Conservation (phyloP, 2,888 invertebrate species). For the Euzophera pinguis region DNA sequence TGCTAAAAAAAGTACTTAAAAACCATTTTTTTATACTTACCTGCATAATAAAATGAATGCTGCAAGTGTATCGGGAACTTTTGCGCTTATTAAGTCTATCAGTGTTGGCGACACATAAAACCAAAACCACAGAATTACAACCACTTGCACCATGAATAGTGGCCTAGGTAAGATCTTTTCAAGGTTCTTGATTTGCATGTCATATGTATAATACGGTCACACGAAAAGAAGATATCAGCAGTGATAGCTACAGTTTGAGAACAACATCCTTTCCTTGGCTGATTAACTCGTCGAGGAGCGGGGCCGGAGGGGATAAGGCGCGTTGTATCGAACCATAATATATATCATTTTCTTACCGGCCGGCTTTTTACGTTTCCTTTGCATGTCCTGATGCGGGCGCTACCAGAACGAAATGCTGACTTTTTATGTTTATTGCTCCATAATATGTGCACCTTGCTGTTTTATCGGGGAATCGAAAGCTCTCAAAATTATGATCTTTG, state of each 20-base stretch:
- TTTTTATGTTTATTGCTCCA: slow-evolving; percentile 9
- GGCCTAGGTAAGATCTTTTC: no score
- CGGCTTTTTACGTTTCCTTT: slow-evolving; percentile 45
- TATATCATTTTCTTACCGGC: slow-evolving; percentile 60
- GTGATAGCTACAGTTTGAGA: slow-evolving; percentile 43
- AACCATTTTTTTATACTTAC: no score
- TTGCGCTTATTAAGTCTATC: no score
- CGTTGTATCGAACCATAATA: slow-evolving; percentile 47
- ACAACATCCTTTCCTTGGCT: slow-evolving; percentile 42
- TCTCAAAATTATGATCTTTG: background rate
- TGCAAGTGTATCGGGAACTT: no score
- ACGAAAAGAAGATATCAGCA: background rate
- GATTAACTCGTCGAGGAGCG: slow-evolving; percentile 70
- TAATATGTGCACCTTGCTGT: background rate
- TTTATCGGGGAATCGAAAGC: background rate
- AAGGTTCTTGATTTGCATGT: no score
- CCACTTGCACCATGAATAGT: no score
- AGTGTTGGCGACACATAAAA: no score
- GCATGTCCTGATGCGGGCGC: slow-evolving; percentile 19
- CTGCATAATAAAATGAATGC: no score
- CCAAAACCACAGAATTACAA: no score
- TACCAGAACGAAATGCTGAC: slow-evolving; percentile 17
- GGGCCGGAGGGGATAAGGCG: slow-evolving; percentile 28
- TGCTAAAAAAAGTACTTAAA: no score
- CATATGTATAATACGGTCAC: no score